Base-by-base conservation (phyloP, 2,797 vertebrate genomes). In the Eulemur coronatus region DNA sequence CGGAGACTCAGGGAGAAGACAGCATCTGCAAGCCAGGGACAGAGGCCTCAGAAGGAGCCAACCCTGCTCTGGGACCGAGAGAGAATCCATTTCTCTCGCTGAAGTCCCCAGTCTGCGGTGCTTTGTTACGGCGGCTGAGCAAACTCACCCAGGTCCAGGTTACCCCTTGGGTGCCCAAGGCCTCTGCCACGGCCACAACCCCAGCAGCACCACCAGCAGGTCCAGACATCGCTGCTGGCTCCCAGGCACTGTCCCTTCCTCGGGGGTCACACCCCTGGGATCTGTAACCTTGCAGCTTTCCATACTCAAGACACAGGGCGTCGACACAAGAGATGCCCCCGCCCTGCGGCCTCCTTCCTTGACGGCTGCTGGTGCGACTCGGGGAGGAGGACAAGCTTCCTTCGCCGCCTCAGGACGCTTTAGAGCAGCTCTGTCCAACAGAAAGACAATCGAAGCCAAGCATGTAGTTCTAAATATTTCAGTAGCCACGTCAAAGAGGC, bases 351-450 rank as follows among this genome's bases (percentile, higher is more conserved):
- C 4, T 18, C 79, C 43, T 92, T n/a, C 20, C 55, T 38, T 22
- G 0, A 0, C 0, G 7, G 24, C 55, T 11, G 7, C 12, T 17
- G 4, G 24, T n/a, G 9, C 2, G 4, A 2, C 1, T 2, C 2
- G 50, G 11, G 0, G 33, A 84, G 30, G 72, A 15, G 76, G n/a
- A 48, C 55, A 9, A 4, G 18, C 22, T n/a, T 70, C 52, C 61
- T n/a, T 26, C 6, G 7, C 14, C 1, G 3, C 33, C 17, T 14
- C 9, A 4, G 80, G 30, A 14, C 12, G n/a, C 22, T 28, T 79
- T 14, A 41, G 50, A 20, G 79, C n/a, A 41, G 43, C 43, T 0
- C 22, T 20, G 6, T 22, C 59, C 33, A 1, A 26, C 6, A 9
- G 41, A 50, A 50, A 26, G 9, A 2, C 2, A 15, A 22, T 1